These are phyloP conservation scores for Nothoprocta pentlandii DNA, from an alignment of 2,113 vertebrate genomes.

Conservation along the genomic window DNA sequence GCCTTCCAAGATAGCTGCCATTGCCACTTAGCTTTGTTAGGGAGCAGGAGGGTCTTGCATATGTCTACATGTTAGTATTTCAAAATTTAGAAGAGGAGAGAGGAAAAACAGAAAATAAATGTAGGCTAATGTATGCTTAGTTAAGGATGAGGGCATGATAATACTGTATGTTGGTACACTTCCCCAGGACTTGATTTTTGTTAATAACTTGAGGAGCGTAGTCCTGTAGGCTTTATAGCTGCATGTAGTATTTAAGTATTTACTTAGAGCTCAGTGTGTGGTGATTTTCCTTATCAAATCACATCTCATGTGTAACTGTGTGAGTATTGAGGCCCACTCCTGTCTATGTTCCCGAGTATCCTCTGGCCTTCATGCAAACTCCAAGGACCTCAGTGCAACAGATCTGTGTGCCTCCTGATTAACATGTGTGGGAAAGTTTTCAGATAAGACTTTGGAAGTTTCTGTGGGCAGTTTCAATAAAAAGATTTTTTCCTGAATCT, in stretches of 20 bases:
- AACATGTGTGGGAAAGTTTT: background rate
- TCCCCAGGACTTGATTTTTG: background rate
- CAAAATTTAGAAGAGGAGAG: background rate
- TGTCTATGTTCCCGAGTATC: background rate
- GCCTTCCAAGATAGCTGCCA: background rate
- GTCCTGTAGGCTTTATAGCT: background rate
- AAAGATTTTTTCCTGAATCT: background rate
- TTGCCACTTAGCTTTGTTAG: background rate
- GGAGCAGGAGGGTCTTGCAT: accelerated
- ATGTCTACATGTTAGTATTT: background rate
- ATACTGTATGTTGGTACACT: background rate
- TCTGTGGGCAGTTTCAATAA: background rate
- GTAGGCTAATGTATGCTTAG: background rate
- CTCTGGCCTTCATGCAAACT: background rate
- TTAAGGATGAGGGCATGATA: background rate
- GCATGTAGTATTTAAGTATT: background rate
- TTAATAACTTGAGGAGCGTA: background rate
- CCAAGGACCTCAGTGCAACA: background rate
- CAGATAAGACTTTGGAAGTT: background rate
- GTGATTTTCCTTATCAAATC: background rate
- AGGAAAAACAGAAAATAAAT: background rate
- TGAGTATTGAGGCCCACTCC: background rate
- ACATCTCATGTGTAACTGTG: background rate
- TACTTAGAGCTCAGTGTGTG: background rate
- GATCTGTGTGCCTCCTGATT: background rate